A percentile compares a stretch with the other conserved stretches of the same genome.
phyloP scores from a whole-genome alignment of 2,113 vertebrate genomes.

The Neomonachus schauinslandi region DNA sequence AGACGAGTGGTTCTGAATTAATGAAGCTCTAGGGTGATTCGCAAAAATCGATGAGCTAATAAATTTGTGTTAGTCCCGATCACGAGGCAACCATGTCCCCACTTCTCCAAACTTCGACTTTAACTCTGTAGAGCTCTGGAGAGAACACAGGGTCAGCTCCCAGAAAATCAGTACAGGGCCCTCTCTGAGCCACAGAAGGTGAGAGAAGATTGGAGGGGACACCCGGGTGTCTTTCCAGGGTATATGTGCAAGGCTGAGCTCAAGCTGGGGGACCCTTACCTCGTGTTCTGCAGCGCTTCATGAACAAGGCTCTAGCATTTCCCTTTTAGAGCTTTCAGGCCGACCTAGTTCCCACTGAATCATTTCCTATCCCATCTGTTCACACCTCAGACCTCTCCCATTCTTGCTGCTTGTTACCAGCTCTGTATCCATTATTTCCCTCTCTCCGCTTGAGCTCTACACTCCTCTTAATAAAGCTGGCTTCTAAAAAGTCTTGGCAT shows the following conservation, averaged over 20 bases:
- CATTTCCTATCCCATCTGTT: background rate
- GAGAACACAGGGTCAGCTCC: background rate
- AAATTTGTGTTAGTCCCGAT: too few relatives aligned
- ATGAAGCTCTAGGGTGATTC: background rate
- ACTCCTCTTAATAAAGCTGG: background rate
- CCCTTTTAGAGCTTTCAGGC: background rate
- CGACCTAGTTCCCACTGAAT: accelerated
- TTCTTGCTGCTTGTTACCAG: accelerated
- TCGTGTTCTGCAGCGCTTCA: accelerated
- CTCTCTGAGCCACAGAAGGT: background rate
- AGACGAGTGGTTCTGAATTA: background rate
- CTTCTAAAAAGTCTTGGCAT: background rate
- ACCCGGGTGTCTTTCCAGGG: background rate
- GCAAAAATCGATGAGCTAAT: background rate
- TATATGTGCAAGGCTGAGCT: background rate
- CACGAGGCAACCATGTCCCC: accelerated
- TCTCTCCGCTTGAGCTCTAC: too few relatives aligned
- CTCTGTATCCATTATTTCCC: background rate
- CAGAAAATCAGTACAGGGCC: background rate
- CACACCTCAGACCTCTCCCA: background rate
- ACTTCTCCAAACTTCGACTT: background rate
- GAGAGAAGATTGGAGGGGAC: background rate
- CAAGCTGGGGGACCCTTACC: accelerated
- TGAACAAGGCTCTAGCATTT: background rate
- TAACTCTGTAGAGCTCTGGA: too few relatives aligned